Base-by-base conservation (phyloP, 2,888 invertebrate genomes). In the Epinotia nisella region DNA sequence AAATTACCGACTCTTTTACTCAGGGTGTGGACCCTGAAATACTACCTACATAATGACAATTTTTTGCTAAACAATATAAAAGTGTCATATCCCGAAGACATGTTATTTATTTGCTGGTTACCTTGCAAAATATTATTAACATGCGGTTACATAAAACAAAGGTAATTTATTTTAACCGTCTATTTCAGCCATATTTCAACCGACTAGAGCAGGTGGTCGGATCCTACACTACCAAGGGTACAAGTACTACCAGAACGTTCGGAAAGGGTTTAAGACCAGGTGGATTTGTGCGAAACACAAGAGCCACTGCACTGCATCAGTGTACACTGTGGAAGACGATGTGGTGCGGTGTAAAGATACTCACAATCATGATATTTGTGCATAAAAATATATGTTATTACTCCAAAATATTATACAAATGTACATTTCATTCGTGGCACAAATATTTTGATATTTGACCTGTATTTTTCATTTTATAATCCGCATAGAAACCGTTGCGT, bases 281-380 rank as follows among this genome's bases (percentile, higher is more conserved):
- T 82, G 82, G 83, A 70, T 75, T 2, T 84, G 84, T 55, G 77
- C 79, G 0, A 76, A 82, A n/a, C 74, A 78, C 13, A 72, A 74
- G 9, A 76, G 55, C 10, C 80, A 79, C 1, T 84, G 84, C 67
- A 73, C 21, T 11, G 72, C 69, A 13, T 39, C 53, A 11, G 61
- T 61, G 13, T 53, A 55, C 24, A 60, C 69, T 0, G 41, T 70
- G 9, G 41, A 61, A 5, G 24, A 70, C 53, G 41, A 41, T 21
- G 41, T 66, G n/a, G 66, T 66, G 15, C 56, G 21, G 41, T 66
- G n/a, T 21, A 56, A 53, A 1, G 41, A 55, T n/a, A 19, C 2
- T n/a, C 66, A 66, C 41, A 66, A 66, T n/a, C 66, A 66, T 24
- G 39, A 3, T 1, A 41, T 5, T 39, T 21, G 10, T 21, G 17